Conservation (phyloP, 1,140 invertebrate species). For the Solen grandis region DNA sequence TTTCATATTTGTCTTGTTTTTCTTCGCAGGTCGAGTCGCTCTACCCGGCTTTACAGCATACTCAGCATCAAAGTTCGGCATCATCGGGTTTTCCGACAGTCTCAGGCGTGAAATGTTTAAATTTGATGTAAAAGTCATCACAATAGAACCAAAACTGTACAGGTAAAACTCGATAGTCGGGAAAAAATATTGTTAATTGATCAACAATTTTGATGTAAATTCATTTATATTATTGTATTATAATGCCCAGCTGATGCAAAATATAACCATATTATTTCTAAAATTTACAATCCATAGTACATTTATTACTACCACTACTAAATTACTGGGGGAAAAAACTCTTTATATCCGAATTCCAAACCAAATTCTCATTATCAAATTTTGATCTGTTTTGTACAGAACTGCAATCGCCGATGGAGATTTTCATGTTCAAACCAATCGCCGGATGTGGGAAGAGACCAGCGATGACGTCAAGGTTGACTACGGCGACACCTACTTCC, state of each 20-base stretch:
- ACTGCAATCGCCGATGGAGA: constrained; percentile 53
- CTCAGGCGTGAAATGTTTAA: constrained; percentile 71
- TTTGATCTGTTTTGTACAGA: too few species aligned
- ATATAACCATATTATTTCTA: too few species aligned
- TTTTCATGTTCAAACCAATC: constrained; percentile 38
- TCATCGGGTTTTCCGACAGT: constrained; percentile 46
- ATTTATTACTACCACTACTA: too few species aligned
- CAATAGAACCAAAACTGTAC: constrained; percentile 74
- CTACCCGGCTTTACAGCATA: constrained; percentile 51
- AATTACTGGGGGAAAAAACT: too few species aligned
- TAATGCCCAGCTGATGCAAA: too few species aligned
- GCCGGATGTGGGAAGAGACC: constrained; percentile 54
- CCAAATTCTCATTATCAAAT: too few species aligned
- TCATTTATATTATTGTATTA: too few species aligned
- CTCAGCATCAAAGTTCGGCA: constrained; percentile 44
- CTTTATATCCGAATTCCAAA: too few species aligned
- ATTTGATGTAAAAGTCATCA: constrained; percentile 71
- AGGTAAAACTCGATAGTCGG: constrained; percentile 34
- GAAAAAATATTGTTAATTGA: not conserved
- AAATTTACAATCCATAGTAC: too few species aligned
- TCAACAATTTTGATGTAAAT: not conserved
- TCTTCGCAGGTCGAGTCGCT: constrained; percentile 25
- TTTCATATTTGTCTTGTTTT: too few species aligned
- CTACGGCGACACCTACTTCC: constrained; percentile 63
- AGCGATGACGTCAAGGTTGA: constrained; percentile 52